These are phyloP conservation scores for Agrotis segetum DNA, from an alignment of 2,888 invertebrate genomes.

Conservation along the genomic window DNA sequence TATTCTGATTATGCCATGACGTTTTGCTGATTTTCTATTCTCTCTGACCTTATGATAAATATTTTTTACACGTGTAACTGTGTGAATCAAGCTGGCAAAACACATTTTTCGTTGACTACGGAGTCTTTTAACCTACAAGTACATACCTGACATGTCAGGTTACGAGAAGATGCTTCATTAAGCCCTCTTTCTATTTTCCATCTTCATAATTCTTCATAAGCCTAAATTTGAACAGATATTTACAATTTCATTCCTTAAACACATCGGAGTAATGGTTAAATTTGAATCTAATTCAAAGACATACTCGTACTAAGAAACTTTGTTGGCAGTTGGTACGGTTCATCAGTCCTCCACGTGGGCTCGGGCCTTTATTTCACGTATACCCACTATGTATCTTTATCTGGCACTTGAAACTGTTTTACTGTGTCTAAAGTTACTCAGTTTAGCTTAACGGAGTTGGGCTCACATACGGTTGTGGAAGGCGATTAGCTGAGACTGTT, in stretches of 20 bases:
- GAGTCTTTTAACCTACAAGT: slow-evolving; percentile 1
- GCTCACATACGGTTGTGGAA: slow-evolving; percentile 59
- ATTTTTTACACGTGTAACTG: not conserved
- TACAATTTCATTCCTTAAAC: slow-evolving; percentile 33
- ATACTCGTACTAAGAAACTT: slow-evolving; percentile 59
- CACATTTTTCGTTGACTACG: slow-evolving; percentile 1
- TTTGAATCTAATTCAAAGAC: slow-evolving; percentile 62
- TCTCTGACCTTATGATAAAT: slow-evolving; percentile 10
- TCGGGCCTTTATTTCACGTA: slow-evolving; percentile 69
- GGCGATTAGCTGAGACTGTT: slow-evolving; percentile 41
- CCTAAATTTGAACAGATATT: slow-evolving; percentile 29
- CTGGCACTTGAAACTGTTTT: slow-evolving; percentile 78
- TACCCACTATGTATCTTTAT: slow-evolving; percentile 74
- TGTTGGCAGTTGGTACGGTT: slow-evolving; percentile 54
- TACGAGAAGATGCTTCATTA: not conserved
- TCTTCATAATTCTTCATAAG: slow-evolving; percentile 4
- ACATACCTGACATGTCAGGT: not conserved
- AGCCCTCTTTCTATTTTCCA: slow-evolving; percentile 10
- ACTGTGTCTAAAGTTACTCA: slow-evolving; percentile 76
- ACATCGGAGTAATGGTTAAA: slow-evolving; percentile 24
- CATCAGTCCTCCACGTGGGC: slow-evolving; percentile 56
- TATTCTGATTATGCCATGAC: no score
- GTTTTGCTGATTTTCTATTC: no score
- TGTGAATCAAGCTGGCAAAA: no score
- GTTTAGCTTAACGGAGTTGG: slow-evolving; percentile 47